Base-by-base conservation (phyloP, 2,888 invertebrate species). In the Cabera pusaria region DNA sequence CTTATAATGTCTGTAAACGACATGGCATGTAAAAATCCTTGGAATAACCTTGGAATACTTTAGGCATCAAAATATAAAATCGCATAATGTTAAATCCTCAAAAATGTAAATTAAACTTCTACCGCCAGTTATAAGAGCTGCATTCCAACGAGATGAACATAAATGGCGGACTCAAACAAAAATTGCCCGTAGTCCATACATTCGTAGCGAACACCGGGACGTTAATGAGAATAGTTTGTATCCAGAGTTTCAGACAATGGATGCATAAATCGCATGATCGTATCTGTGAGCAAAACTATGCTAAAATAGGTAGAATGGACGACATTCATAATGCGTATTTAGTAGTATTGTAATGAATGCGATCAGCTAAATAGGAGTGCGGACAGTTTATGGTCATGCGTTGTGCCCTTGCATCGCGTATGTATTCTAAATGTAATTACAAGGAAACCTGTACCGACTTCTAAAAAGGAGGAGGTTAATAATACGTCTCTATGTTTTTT, bases 251-350 rank as follows among this genome's bases (percentile, higher is more conserved):
- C 14, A 14, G 67, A 82, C 82, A 83, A 83, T 81, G 75, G 76
- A 59, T 74, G 73, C 73, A 80, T 83, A 81, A 81, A 81, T 81
- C 65, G 64, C 64, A 56, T 68, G 76, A 79, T 76, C 65, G 72
- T 74, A 81, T 78, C 76, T 65, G 55, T 51, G 56, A 48, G 65
- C 71, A 68, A 73, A 75, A 77, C 70, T 73, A 36, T 45, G 66
- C 72, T 78, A 62, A 74, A 76, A 78, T 73, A 69, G 43, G 69
- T 71, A 68, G 67, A 59, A 58, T 45, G 56, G 48, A 55, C 63
- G 64, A 72, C 72, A 68, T 72, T 77, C 74, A 74, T 67, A 74
- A 75, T 74, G 72, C 70, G 68, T 78, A 75, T 74, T 77, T 75
- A 72, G 72, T 70, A 64, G 59, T 64, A 68, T 76, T 73, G 73